These are phyloP conservation scores for Phrynocephalus versicolor DNA, from an alignment of 2,113 vertebrate species.

Conservation along the genomic window DNA sequence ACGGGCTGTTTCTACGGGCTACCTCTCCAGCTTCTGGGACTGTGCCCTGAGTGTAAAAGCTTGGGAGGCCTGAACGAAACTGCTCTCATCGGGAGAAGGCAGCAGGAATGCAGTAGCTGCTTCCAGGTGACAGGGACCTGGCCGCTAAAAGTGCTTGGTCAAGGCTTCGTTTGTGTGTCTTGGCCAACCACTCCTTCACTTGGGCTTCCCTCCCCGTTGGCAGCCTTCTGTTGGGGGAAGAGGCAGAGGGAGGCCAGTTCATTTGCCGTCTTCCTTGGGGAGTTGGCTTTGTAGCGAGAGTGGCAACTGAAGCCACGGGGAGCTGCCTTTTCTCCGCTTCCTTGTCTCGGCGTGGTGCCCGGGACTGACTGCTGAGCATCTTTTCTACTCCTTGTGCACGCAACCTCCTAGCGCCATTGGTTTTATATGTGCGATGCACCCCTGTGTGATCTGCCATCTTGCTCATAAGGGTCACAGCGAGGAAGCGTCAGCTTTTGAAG, in stretches of 20 bases:
- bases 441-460: not conserved
- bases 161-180: not conserved
- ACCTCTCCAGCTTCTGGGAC: not conserved
- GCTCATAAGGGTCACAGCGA: not conserved
- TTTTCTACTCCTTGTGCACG: not conserved
- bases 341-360: not conserved
- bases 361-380: not conserved
- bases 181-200: not conserved
- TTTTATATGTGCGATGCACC: not conserved
- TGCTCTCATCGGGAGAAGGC: not conserved
- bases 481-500: not conserved
- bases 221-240: not conserved
- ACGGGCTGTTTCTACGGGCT: not conserved
- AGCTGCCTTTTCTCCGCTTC: not conserved
- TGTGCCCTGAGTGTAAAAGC: not conserved
- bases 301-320: rapidly evolving
- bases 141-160: not conserved
- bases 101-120: not conserved
- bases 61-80: not conserved
- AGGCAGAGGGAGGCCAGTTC: not conserved
- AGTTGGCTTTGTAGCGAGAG: not conserved
- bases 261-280: not conserved
- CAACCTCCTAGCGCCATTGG: not conserved
- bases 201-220: not conserved
- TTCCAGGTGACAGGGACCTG: not conserved